Evolutionary conservation across 2,888 invertebrate species (phyloP), one percentile per base, ranked within the genome.

Genomic region (Platycheirus rosarum): DNA sequence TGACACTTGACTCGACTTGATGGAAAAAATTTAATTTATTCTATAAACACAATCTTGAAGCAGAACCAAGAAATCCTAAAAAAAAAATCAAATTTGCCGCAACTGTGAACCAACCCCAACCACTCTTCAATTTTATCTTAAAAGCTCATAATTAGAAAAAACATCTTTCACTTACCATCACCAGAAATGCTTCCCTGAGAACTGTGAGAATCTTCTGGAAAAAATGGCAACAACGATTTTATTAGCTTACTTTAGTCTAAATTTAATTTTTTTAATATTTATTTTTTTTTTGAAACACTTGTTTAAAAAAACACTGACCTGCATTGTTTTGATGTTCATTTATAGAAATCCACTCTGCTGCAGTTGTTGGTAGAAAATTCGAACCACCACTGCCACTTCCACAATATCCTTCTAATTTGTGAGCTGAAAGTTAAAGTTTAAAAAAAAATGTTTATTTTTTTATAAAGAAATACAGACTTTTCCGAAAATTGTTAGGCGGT

Each of bases 121-220:
- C n/a, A n/a, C n/a, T n/a, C n/a, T n/a, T n/a, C n/a, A n/a, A n/a
- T n/a, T n/a, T n/a, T n/a, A n/a, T n/a, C n/a, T 2, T 23, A 23
- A 23, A 6, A 23, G 6, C 2, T 23, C 6, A 4, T 4, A 23
- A 23, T 4, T 4, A 23, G 6, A 32, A 32, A 32, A 32, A 32
- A 7, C 1, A 32, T 1, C 29, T 40, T 18, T 14, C 0, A 88
- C 90, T 89, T 86, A 90, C 90, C 91, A 82, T 90, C 90, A 48
- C 90, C 90, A 32, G 89, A 89, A 62, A 90, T 89, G 79, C 90
- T 90, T 65, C 89, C 90, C 84, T 90, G 90, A 63, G 90, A 89
- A 76, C 90, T 90, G 80, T 88, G 89, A 7, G 90, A 89, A 82
- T 90, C 90, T 86, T 90, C 90, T 90, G 86, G 73, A 88, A 88